phyloP scores from a whole-genome alignment of 2,888 invertebrate genomes.

The Cordilura impudica region DNA sequence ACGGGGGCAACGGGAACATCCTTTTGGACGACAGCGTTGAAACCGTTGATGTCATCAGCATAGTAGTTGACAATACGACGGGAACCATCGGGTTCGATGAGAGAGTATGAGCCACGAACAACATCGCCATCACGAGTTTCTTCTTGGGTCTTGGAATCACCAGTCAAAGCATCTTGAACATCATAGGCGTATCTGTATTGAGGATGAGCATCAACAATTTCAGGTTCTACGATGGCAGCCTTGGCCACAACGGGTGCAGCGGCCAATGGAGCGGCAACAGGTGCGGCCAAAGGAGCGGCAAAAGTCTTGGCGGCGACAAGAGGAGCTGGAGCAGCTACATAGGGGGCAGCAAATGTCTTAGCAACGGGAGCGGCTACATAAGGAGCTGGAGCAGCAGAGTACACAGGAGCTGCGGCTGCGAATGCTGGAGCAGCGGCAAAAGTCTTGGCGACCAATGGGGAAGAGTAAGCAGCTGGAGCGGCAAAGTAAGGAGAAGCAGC shows the following conservation, averaged over 20 bases:
- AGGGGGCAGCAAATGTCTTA: slow-evolving; percentile 62
- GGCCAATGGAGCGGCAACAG: slow-evolving; percentile 66
- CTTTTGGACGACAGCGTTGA: slow-evolving; percentile 79
- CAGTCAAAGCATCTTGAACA: slow-evolving; percentile 79
- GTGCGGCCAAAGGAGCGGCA: slow-evolving; percentile 64
- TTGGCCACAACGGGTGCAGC: slow-evolving; percentile 64
- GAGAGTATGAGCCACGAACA: slow-evolving; percentile 79
- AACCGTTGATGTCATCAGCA: slow-evolving; percentile 78
- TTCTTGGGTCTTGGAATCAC: slow-evolving; percentile 79
- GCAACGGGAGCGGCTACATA: slow-evolving; percentile 56
- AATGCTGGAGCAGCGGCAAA: slow-evolving; percentile 63
- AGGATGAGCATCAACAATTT: slow-evolving; percentile 77
- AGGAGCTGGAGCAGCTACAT: slow-evolving; percentile 63
- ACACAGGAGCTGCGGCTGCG: slow-evolving; percentile 66
- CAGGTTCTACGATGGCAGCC: slow-evolving; percentile 69
- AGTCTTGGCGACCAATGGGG: slow-evolving; percentile 60
- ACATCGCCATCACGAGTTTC: slow-evolving; percentile 79
- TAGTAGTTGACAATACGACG: slow-evolving; percentile 79
- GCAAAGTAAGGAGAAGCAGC: slow-evolving; percentile 52
- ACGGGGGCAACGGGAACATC: slow-evolving; percentile 76
- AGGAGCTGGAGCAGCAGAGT: slow-evolving; percentile 62
- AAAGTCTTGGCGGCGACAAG: slow-evolving; percentile 63
- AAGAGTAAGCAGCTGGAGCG: slow-evolving; percentile 64
- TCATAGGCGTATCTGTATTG: slow-evolving; percentile 79
- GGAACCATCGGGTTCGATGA: slow-evolving; percentile 79